Evolutionary conservation across 2,113 vertebrate species (phyloP).

Genomic region (Tychaedon coryphoeus): DNA sequence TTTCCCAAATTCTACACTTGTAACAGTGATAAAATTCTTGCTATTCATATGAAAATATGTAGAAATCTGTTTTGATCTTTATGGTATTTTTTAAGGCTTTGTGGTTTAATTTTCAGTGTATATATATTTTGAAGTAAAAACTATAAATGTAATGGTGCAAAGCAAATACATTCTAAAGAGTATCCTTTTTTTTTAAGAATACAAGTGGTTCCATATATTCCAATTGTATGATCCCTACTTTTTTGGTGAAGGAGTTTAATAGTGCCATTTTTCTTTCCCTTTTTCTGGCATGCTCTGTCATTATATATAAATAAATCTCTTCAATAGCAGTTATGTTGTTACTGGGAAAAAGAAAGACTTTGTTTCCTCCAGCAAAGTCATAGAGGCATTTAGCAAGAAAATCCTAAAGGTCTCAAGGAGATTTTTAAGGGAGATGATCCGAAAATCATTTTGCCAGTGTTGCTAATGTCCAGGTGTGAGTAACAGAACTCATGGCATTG

Average conservation of each 20-base stretch:
- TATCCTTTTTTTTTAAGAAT: background rate
- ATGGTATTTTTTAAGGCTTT: background rate
- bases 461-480: background rate
- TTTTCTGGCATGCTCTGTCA: background rate
- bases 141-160: background rate
- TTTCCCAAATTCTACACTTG: background rate
- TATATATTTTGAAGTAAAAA: background rate
- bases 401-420: background rate
- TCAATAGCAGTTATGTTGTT: background rate
- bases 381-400: background rate
- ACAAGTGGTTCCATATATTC: background rate
- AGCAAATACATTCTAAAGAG: background rate
- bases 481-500: fast-evolving
- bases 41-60: background rate
- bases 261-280: background rate
- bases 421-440: background rate
- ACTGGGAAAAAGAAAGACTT: background rate
- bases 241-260: background rate
- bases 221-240: background rate
- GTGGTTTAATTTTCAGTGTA: background rate
- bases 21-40: background rate
- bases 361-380: background rate
- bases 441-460: background rate
- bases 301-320: background rate
- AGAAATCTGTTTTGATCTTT: background rate